Evolutionary conservation across 1,140 invertebrate species (phyloP), one percentile per base, ranked within the genome.

Genomic region (Plutomurus gul): DNA sequence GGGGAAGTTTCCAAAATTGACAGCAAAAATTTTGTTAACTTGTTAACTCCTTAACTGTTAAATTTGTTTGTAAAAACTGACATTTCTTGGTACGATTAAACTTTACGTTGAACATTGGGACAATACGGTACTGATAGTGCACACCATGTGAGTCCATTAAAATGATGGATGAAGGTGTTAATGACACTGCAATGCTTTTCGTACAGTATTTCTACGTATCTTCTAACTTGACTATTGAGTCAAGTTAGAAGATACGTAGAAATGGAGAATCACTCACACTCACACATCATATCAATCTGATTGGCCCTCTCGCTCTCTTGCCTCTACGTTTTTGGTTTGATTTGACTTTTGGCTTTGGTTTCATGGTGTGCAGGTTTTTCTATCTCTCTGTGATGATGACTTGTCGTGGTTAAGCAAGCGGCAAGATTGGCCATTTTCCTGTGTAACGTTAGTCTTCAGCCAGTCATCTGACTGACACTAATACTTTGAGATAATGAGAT

Each of bases 401-500:
- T 8, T 25, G 27, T 65, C 27, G 27, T 65, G 56, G 56, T 65
- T 65, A 65, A 36, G 30, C 56, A n/a, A n/a, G n/a, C n/a, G n/a
- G n/a, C n/a, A n/a, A n/a, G n/a, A n/a, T n/a, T n/a, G 56, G 56
- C 27, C 36, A 13, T 65, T 18, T 22, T 27, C n/a, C 11, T 11
- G 27, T 65, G 30, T n/a, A 33, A 27, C 20, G 47, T 13, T 7
- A 60, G 33, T 16, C 16, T 60, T 27, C 4, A 27, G 51, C 36
- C 36, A 65, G 36, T 65, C 56, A 25, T 27, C 8, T 65, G 56
- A 65, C 27, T 65, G 56, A 65, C 56, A 65, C 30, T 65, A 65
- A 65, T 65, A 30, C n/a, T n/a, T 65, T 65, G 18, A 25, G 25
- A 65, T 65, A 65, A 65, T 65, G 56, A 65, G 56, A 30, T 33